Evolutionary conservation across 1,140 invertebrate species (phyloP), one percentile per base, ranked within the genome.

Genomic region (Aphaenogaster ashmeadi): DNA sequence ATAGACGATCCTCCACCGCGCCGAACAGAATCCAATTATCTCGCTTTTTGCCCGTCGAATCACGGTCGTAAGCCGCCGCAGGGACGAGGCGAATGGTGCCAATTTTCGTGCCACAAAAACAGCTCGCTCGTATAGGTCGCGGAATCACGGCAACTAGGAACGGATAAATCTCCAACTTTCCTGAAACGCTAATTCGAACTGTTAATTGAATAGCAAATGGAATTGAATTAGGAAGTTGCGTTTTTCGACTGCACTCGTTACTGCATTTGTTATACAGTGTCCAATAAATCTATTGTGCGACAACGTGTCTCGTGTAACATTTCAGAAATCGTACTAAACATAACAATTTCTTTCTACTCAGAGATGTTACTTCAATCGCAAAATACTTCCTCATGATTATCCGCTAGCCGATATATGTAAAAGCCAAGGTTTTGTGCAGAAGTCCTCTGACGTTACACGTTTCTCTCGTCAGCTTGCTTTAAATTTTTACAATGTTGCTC

Each of bases 11-110:
- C 80, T 54, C 36, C n/a, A 15, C 11, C 58, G 41, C 21, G 21
- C 58, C 79, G 21, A 62, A 84, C 58, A 44, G 67, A 84, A 84
- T 84, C 54, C 80, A 60, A 84, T 84, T 84, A 84, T 72, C 69
- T 84, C 54, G 18, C 69, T 74, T 84, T 75, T 84, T 84, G 80
- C 71, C 44, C 44, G n/a, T 62, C 75, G 38, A 56, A 77, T 78
- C 75, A 41, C 36, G 77, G 27, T 64, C 56, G 38, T 56, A 18
- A 50, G 27, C 47, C 15, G 21, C 41, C 36, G 15, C 64, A 50
- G n/a, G 41, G 7, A 27, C 50, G 78, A 27, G 52, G 67, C 54
- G 13, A 60, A 50, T 21, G 52, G 69, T 60, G 80, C 69, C 80
- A 84, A 84, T 84, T 84, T 74, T 60, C 69, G 7, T 47, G 80